Conservation (phyloP, 2,797 vertebrate genomes). For the Thunnus albacares region DNA sequence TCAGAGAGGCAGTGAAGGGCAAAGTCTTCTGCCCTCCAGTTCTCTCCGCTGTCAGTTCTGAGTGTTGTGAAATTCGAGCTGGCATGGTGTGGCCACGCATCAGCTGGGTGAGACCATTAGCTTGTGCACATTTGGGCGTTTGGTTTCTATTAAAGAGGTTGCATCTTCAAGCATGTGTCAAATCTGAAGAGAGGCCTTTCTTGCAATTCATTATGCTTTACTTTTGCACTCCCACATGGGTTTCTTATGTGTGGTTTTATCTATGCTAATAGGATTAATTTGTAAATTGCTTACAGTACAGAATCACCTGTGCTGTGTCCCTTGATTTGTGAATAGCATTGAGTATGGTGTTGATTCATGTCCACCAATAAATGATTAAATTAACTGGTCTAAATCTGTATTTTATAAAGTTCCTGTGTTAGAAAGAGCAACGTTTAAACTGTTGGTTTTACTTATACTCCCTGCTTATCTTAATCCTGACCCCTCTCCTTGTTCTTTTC, state of each 20-base stretch:
- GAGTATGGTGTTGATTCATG: background rate
- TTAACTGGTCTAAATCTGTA: too few relatives aligned
- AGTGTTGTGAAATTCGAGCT: constrained; percentile 6
- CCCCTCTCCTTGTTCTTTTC: background rate
- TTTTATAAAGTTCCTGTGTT: background rate
- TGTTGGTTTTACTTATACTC: background rate
- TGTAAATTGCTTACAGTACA: background rate
- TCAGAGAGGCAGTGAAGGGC: constrained; percentile 43
- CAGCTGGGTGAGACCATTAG: background rate
- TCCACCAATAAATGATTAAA: background rate
- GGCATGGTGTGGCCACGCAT: constrained; percentile 6
- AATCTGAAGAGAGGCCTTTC: background rate
- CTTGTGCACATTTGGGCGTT: background rate
- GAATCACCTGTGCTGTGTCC: background rate
- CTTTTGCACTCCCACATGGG: background rate
- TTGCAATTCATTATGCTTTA: background rate
- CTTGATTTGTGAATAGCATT: background rate
- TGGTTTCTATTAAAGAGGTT: background rate
- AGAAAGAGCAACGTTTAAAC: background rate
- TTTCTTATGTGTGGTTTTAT: background rate
- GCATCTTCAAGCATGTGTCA: background rate
- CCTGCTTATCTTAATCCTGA: background rate
- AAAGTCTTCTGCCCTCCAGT: constrained; percentile 26
- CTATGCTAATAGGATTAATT: background rate
- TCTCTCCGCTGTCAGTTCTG: constrained; percentile 31